Conservation (phyloP, 2,888 invertebrate genomes). For the Diloba caeruleocephala region DNA sequence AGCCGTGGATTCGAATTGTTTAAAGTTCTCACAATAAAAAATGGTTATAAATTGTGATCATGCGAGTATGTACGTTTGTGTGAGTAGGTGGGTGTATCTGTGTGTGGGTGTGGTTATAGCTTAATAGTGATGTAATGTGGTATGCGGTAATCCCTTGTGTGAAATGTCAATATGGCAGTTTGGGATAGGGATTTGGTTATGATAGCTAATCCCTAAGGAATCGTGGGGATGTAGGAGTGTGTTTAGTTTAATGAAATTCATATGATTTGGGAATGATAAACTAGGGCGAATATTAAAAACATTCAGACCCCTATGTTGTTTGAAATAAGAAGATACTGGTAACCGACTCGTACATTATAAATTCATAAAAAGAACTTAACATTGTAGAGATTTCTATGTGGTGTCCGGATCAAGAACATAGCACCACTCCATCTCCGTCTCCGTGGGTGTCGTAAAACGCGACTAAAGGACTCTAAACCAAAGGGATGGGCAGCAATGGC, state of each 20-base stretch:
- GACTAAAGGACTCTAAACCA: too few species aligned
- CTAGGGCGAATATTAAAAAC: not conserved
- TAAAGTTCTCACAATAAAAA: slow-evolving; percentile 81
- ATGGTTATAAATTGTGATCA: slow-evolving; percentile 53
- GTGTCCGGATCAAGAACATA: too few species aligned
- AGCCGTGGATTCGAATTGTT: slow-evolving; percentile 78
- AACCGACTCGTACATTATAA: too few species aligned
- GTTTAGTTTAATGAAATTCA: slow-evolving; percentile 34
- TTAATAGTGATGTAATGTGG: slow-evolving; percentile 59
- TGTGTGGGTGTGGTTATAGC: slow-evolving; percentile 46
- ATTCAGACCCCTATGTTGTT: too few species aligned
- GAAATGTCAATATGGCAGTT: slow-evolving; percentile 63
- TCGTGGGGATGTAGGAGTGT: slow-evolving; percentile 14
- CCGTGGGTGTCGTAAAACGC: too few species aligned
- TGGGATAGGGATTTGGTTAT: slow-evolving; percentile 46
- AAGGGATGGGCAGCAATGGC: too few species aligned
- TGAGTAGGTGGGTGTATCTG: slow-evolving; percentile 10
- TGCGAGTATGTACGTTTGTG: slow-evolving; percentile 8
- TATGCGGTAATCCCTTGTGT: slow-evolving; percentile 60
- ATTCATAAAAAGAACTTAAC: too few species aligned
- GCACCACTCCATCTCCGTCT: too few species aligned
- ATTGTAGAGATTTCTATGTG: too few species aligned
- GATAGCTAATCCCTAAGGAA: slow-evolving; percentile 46
- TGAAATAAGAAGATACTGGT: too few species aligned
- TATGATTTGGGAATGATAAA: slow-evolving; percentile 16